These are phyloP conservation scores for Diplosoma virens DNA, from an alignment of 23 tunicate genomes.

Conservation along the genomic window DNA sequence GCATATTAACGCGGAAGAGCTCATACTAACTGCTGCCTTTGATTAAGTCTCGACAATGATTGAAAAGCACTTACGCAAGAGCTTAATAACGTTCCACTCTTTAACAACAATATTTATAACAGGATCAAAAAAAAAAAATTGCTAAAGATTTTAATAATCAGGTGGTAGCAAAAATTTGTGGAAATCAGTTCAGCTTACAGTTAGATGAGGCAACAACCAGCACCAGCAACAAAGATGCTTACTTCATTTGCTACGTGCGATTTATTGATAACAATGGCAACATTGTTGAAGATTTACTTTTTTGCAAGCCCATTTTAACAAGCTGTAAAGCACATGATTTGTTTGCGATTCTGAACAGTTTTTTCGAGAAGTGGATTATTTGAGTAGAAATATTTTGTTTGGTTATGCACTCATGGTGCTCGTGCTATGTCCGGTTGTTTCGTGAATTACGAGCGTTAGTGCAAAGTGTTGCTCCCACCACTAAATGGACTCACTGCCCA, in stretches of 20 bases:
- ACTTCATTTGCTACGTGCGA: neutral
- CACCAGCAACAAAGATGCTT: neutral
- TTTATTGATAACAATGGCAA: neutral
- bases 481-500: neutral
- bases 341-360: neutral
- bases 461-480: neutral
- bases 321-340: neutral
- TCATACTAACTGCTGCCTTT: neutral
- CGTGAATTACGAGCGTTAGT: neutral
- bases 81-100: neutral
- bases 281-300: neutral
- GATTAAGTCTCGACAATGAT: neutral
- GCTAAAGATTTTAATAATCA: neutral
- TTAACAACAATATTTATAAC: neutral
- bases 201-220: neutral
- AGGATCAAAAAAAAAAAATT: too few relatives aligned
- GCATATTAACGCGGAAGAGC: neutral
- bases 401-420: neutral
- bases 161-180: neutral
- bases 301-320: neutral
- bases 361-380: neutral
- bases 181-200: neutral
- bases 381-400: neutral
- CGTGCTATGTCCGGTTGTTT: neutral
- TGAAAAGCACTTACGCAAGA: neutral